phyloP scores from a whole-genome alignment of 2,797 vertebrate genomes.

The Microctenopoma steveboyesi region DNA sequence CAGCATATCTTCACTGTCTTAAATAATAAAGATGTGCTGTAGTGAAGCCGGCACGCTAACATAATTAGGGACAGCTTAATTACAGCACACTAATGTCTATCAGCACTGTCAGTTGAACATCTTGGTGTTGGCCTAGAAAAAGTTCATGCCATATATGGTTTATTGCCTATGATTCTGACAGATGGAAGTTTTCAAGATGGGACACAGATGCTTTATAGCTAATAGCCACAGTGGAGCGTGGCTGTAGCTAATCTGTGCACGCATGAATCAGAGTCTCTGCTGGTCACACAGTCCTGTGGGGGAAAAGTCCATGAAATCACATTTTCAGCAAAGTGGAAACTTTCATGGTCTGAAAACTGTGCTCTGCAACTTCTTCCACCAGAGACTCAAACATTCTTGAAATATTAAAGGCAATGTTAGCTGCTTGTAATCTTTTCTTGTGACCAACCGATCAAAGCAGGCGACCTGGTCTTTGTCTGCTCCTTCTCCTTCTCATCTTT shows the following conservation, averaged over 20 bases:
- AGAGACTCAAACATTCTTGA: constrained; percentile 41
- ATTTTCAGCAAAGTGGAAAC: constrained; percentile 54
- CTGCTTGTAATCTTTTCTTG: constrained; percentile 21
- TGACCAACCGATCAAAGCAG: constrained; percentile 8
- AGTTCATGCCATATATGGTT: not conserved
- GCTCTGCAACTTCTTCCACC: constrained; percentile 31
- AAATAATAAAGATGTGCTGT: not conserved
- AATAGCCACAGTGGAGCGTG: constrained; percentile 19
- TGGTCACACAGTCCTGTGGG: constrained; percentile 33
- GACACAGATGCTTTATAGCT: constrained; percentile 52
- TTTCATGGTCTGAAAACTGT: constrained; percentile 41
- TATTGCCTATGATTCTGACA: constrained; percentile 16
- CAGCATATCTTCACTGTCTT: not conserved
- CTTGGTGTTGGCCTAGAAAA: not conserved
- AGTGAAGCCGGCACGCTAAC: not conserved
- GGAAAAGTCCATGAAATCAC: constrained; percentile 56
- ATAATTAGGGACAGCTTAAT: not conserved
- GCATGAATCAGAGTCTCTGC: constrained; percentile 23
- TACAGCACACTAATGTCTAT: not conserved
- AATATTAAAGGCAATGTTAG: constrained; percentile 33
- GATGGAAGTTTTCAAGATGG: constrained; percentile 21
- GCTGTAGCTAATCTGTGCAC: constrained; percentile 49
- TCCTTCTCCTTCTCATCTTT: constrained; percentile 15
- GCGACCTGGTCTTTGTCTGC: not conserved
- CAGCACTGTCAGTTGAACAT: not conserved